These are phyloP conservation scores for Melanotaenia trifasciata DNA, from an alignment of 2,797 vertebrate genomes.

Conservation along the genomic window DNA sequence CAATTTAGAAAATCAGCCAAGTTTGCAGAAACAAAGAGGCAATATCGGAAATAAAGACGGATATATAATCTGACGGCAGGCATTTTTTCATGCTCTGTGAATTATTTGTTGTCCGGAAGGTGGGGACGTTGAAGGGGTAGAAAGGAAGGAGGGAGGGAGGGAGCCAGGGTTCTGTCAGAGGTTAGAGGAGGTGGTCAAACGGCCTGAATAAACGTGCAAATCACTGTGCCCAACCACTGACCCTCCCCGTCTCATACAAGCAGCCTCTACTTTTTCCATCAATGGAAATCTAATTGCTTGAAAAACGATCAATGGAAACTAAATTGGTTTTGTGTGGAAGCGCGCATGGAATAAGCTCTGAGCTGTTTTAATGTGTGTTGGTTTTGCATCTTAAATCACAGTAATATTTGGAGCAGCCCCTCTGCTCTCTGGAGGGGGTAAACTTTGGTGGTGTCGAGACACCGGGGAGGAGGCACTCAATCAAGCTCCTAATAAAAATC, in stretches of 20 bases:
- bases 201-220: constrained; percentile 76
- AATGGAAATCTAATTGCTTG: constrained; percentile 84
- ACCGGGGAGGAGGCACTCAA: constrained; percentile 69
- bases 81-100: constrained; percentile 72
- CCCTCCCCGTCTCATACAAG: constrained; percentile 77
- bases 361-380: constrained; percentile 81
- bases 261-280: constrained; percentile 74
- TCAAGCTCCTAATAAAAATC: constrained; percentile 79
- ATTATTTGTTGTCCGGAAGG: constrained; percentile 79
- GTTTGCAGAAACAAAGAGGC: constrained; percentile 85
- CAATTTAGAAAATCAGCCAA: constrained; percentile 87
- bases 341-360: constrained; percentile 75
- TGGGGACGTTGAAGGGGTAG: constrained; percentile 41
- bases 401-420: constrained; percentile 72
- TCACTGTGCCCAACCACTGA: constrained; percentile 71
- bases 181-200: constrained; percentile 71
- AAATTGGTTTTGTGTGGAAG: constrained; percentile 85
- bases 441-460: constrained; percentile 65
- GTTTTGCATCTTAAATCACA: constrained; percentile 83
- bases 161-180: constrained; percentile 68
- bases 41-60: constrained; percentile 84
- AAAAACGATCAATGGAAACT: constrained; percentile 82
- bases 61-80: constrained; percentile 81
- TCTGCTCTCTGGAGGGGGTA: constrained; percentile 60
- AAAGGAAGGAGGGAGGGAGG: constrained; percentile 18